These are phyloP conservation scores for Toxonevra muliebris DNA, from an alignment of 2,888 invertebrate species.

Conservation along the genomic window DNA sequence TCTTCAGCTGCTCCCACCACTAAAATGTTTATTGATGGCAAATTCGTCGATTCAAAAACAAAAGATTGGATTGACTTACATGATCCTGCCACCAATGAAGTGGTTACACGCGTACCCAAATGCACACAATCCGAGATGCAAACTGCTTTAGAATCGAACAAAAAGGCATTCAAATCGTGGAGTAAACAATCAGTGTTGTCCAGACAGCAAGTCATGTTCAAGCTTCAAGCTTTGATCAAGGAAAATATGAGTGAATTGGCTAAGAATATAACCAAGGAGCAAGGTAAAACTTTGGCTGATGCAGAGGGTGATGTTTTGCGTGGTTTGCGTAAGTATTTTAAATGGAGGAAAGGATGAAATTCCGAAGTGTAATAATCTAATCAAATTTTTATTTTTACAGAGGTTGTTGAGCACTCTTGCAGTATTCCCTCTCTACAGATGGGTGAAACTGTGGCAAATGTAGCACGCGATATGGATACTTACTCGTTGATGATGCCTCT, in stretches of 20 bases:
- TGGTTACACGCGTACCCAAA: conserved; percentile 87
- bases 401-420: conserved; percentile 97
- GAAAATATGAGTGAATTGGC: conserved; percentile 90
- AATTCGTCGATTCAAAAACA: conserved; percentile 92
- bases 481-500: conserved; percentile 90
- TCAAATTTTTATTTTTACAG: conserved; percentile 65
- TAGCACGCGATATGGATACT: conserved; percentile 96
- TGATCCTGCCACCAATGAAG: conserved; percentile 93
- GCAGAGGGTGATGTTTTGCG: conserved; percentile 98
- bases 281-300: conserved; percentile 96
- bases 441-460: conserved; percentile 86
- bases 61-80: conserved; percentile 94
- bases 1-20: conserved; percentile 77
- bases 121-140: conserved; percentile 90
- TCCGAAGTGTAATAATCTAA: background rate
- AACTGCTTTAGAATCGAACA: conserved; percentile 85
- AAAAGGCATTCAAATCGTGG: conserved; percentile 84
- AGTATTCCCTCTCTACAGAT: conserved; percentile 90
- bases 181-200: conserved; percentile 89
- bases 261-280: conserved; percentile 91
- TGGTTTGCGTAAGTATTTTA: conserved; percentile 85
- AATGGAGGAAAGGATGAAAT: background rate
- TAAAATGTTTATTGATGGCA: conserved; percentile 95
- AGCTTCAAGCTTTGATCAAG: conserved; percentile 84
- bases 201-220: conserved; percentile 93